Evolutionary conservation across 1,140 invertebrate genomes (phyloP).

Genomic region (Tetranychus urticae): DNA sequence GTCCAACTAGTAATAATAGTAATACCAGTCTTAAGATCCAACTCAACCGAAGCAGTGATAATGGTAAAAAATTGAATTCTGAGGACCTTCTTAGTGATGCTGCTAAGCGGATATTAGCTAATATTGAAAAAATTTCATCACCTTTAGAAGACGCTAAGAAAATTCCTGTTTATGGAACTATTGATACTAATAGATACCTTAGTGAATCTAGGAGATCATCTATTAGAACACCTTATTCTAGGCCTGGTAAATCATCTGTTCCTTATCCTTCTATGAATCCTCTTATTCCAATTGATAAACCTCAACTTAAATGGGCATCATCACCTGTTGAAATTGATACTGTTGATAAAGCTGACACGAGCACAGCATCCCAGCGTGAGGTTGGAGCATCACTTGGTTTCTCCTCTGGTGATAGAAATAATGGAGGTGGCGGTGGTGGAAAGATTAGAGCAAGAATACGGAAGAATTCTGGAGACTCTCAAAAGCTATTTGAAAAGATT

Average conservation of each 20-base stretch:
- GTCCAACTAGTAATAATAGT: neutral
- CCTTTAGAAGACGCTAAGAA: conserved; percentile 21
- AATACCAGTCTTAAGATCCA: neutral
- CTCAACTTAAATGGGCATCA: neutral
- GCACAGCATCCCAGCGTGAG: no score
- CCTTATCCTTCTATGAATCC: neutral
- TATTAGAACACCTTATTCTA: neutral
- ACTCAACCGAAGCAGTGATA: neutral
- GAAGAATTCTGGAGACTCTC: neutral
- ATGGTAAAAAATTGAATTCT: neutral
- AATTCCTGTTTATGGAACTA: conserved; percentile 12
- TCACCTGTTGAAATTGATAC: neutral
- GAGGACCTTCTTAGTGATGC: conserved; percentile 20
- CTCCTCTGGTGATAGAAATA: no score
- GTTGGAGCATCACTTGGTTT: no score
- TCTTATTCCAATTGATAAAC: neutral
- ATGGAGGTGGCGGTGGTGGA: neutral
- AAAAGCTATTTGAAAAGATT: neutral
- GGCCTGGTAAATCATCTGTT: neutral
- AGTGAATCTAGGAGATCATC: neutral
- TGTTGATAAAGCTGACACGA: no score
- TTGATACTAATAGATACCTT: neutral
- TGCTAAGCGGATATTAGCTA: conserved; percentile 20
- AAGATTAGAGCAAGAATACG: neutral
- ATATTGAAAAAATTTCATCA: conserved; percentile 22